Evolutionary conservation across 2,113 vertebrate genomes (phyloP).

Genomic region (Tetraodon nigroviridis): DNA sequence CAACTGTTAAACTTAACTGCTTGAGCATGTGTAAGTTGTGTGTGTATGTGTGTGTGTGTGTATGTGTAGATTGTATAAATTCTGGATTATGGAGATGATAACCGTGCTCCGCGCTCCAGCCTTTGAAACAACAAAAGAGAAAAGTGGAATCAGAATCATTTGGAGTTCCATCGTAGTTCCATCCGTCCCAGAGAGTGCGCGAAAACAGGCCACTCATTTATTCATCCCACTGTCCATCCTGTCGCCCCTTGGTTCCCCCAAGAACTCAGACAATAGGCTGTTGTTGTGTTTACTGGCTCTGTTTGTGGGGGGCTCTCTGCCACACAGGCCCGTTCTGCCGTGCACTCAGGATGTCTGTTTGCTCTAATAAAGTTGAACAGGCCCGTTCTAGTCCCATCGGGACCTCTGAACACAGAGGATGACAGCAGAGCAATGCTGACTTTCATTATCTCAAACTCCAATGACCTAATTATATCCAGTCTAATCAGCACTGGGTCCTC

Average conservation of each 20-base stretch:
- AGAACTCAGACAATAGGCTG: constrained; percentile 51
- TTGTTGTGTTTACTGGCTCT: constrained; percentile 53
- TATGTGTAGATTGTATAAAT: too few species aligned
- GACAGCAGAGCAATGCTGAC: constrained; percentile 45
- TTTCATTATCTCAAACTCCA: constrained; percentile 61
- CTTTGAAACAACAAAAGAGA: too few species aligned
- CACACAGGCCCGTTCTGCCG: constrained; percentile 27
- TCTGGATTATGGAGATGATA: too few species aligned
- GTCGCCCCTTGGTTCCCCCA: constrained; percentile 33
- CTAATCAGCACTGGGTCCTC: constrained; percentile 48
- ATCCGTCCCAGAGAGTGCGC: constrained; percentile 5
- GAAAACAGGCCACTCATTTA: constrained; percentile 31
- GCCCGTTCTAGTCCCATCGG: constrained; percentile 42
- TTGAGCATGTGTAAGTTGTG: too few species aligned
- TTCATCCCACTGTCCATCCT: constrained; percentile 27
- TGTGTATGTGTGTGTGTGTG: too few species aligned
- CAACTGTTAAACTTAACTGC: too few species aligned
- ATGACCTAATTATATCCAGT: constrained; percentile 63
- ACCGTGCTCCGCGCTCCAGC: too few species aligned
- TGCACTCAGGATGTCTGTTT: constrained; percentile 47
- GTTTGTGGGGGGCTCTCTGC: constrained; percentile 45
- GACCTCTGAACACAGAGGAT: constrained; percentile 37
- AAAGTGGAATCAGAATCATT: too few species aligned
- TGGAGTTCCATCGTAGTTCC: neutral
- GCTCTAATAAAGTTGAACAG: constrained; percentile 65